Percentiles rank a stretch among this genome's conserved stretches.
These are phyloP conservation scores for Epinephelus fuscoguttatus DNA, from an alignment of 2,113 vertebrate species.

Conservation along the genomic window DNA sequence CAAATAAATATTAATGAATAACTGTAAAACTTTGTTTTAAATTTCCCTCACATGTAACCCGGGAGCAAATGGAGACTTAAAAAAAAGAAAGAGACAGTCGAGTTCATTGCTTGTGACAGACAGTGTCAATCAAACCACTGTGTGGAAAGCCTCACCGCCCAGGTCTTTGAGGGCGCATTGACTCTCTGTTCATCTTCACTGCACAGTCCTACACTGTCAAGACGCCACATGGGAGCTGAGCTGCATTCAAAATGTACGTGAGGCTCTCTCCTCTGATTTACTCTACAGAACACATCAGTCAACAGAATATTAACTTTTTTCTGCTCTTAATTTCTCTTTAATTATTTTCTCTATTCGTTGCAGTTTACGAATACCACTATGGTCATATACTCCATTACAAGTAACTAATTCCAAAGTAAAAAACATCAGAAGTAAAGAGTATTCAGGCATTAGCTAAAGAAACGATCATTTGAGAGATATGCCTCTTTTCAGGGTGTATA, in stretches of 20 bases:
- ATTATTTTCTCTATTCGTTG: not conserved
- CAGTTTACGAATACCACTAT: too few species aligned
- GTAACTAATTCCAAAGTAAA: not conserved
- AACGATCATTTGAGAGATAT: not conserved
- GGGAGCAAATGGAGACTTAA: not conserved
- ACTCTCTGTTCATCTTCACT: constrained; percentile 64
- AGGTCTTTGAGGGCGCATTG: constrained; percentile 61
- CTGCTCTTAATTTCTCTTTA: not conserved
- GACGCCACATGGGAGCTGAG: constrained; percentile 12
- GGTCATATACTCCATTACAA: not conserved
- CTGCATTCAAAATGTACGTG: not conserved
- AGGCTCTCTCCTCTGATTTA: not conserved
- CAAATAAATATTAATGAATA: constrained; percentile 32
- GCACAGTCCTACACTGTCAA: constrained; percentile 36
- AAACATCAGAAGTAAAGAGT: not conserved
- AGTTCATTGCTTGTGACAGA: constrained; percentile 91
- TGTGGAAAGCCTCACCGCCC: constrained; percentile 64
- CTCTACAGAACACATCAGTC: not conserved
- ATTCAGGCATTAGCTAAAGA: not conserved
- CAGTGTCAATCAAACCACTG: constrained; percentile 83
- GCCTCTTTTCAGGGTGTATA: not conserved
- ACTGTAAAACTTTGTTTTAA: constrained; percentile 12
- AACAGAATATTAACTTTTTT: not conserved
- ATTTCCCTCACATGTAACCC: not conserved
- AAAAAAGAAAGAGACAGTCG: constrained; percentile 71